phyloP scores from a whole-genome alignment of 1,140 invertebrate species.

The Octopus sinensis region DNA sequence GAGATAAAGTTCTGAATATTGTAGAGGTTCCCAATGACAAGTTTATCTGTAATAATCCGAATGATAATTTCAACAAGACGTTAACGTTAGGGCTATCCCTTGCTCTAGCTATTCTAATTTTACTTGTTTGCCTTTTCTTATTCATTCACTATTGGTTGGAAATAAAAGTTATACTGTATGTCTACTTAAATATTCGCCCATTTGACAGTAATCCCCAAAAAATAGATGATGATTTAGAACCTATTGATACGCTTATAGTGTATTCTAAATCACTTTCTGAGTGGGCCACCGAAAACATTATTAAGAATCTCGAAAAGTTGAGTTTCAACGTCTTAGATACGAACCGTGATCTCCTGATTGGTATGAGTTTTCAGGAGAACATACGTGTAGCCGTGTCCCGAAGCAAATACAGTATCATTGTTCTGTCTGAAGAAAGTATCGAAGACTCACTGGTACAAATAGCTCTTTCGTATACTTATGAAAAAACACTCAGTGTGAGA shows the following conservation, averaged over 20 bases:
- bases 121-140: slow-evolving; percentile 22
- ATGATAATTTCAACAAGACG: slow-evolving; percentile 26
- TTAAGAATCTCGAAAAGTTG: slow-evolving; percentile 27
- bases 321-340: slow-evolving; percentile 35
- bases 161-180: slow-evolving; percentile 36
- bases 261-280: slow-evolving; percentile 28
- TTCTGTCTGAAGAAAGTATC: slow-evolving; percentile 27
- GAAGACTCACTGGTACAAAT: slow-evolving; percentile 29
- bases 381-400: slow-evolving; percentile 29
- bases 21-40: slow-evolving; percentile 30
- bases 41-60: slow-evolving; percentile 34
- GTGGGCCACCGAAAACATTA: slow-evolving; percentile 36
- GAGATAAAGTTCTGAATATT: slow-evolving; percentile 31
- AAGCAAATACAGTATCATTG: slow-evolving; percentile 36
- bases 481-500: slow-evolving; percentile 33
- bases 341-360: slow-evolving; percentile 34
- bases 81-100: slow-evolving; percentile 24
- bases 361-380: slow-evolving; percentile 37
- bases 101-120: slow-evolving; percentile 21
- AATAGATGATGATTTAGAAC: slow-evolving; percentile 22
- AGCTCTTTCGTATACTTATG: slow-evolving; percentile 33
- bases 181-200: slow-evolving; percentile 41
- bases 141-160: slow-evolving; percentile 30
- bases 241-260: slow-evolving; percentile 33
- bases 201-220: slow-evolving; percentile 33